These are phyloP conservation scores for Pituophis catenifer DNA, from an alignment of 2,113 vertebrate genomes.

Conservation along the genomic window DNA sequence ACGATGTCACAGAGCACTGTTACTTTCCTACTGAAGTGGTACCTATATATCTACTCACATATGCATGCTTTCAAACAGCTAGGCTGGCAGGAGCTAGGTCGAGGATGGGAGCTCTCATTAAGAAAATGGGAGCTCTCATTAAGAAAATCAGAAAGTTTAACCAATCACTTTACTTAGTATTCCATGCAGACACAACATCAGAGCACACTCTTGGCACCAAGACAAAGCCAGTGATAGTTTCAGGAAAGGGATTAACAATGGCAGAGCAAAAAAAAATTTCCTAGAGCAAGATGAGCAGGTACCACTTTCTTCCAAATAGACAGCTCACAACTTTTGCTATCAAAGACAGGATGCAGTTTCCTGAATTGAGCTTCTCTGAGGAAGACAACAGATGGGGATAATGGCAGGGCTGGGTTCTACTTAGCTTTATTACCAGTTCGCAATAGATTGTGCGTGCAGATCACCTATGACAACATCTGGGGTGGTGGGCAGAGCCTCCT, in stretches of 20 bases:
- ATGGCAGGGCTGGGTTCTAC: too few relatives aligned
- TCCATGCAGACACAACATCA: background rate
- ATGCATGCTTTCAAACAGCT: background rate
- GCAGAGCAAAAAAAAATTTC: background rate
- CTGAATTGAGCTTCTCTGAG: background rate
- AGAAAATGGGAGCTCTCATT: background rate
- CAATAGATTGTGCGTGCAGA: too few relatives aligned
- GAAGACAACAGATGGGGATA: background rate
- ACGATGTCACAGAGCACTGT: background rate
- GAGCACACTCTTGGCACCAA: background rate
- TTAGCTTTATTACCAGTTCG: too few relatives aligned
- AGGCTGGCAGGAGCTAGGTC: background rate
- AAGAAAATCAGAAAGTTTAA: background rate
- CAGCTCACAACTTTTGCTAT: background rate
- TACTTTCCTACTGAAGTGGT: background rate
- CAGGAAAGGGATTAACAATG: background rate
- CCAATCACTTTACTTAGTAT: background rate
- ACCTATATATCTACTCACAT: background rate
- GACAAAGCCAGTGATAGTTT: background rate
- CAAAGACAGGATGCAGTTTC: background rate
- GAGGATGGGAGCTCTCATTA: background rate
- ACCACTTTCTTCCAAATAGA: background rate
- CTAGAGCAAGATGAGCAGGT: background rate
- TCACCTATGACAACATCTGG: too few relatives aligned
- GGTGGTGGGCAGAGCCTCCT: too few relatives aligned